Base-by-base conservation (phyloP, 2,888 invertebrate species). In the Glaucopsyche alexis region DNA sequence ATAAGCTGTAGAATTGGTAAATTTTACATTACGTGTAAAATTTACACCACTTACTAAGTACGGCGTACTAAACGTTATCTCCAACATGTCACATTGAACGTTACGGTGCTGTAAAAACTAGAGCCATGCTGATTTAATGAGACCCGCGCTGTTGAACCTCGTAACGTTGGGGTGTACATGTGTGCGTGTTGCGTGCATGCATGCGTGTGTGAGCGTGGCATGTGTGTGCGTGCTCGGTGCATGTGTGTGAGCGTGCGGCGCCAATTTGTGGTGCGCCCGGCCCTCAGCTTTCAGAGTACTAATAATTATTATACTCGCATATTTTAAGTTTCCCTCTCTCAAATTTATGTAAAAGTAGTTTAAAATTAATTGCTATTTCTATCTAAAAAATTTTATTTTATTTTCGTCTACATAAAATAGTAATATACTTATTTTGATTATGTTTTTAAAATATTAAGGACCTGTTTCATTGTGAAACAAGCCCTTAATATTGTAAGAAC, bases 271-370 rank as follows among this genome's bases (percentile, higher is more conserved):
- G n/a, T 66, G 40, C 66, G 66, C 42, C 42, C 40, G 42, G 66
- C 42, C 42, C 40, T 66, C 40, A 66, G 42, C 66, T 42, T 40
- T 66, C 40, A n/a, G 66, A 42, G 66, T 19, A 66, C 42, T 66
- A 66, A 66, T n/a, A n/a, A n/a, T n/a, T n/a, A n/a, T 66, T 66
- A 66, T 14, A 42, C 66, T 66, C 66, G 16, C 66, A 66, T 66
- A 40, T 42, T 66, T 66, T 66, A 16, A 66, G 40, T 66, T 66
- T 66, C 42, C 16, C 42, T 42, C 60, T 38, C 60, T 13, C 11
- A 38, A 60, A 60, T 60, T 60, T 13, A 60, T 60, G 60, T 60
- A 29, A 60, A 60, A 38, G 60, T 60, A 38, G 60, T 60, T 60
- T 60, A 60, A 60, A 60, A 60, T 60, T 38, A 29, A 60, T 38